These are phyloP conservation scores for Drosophila ercepeae DNA, from an alignment of 1,140 invertebrate species.

Conservation along the genomic window DNA sequence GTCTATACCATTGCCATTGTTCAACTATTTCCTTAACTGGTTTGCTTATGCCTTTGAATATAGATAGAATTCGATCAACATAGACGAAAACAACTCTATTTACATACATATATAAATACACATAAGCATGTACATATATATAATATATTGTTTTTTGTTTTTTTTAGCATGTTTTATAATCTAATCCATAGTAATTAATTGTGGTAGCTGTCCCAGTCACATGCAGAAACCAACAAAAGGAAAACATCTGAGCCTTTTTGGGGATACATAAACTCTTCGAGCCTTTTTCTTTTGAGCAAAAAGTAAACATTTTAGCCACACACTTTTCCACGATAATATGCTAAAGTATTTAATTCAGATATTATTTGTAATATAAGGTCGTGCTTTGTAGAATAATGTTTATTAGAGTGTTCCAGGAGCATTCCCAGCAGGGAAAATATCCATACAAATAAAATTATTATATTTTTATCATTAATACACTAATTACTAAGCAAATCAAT, in stretches of 20 bases:
- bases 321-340: slow-evolving; percentile 43
- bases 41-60: slow-evolving; percentile 50
- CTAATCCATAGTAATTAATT: slow-evolving; percentile 9
- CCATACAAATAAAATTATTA: slow-evolving; percentile 37
- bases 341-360: slow-evolving; percentile 65
- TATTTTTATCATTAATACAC: slow-evolving; percentile 41
- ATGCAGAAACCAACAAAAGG: slow-evolving; percentile 24
- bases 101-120: slow-evolving; percentile 69
- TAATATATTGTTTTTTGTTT: too few relatives aligned
- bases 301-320: slow-evolving; percentile 37
- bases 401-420: slow-evolving; percentile 42
- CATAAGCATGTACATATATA: slow-evolving; percentile 29
- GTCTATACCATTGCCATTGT: slow-evolving; percentile 37
- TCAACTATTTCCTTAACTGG: slow-evolving; percentile 40
- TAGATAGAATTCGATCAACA: slow-evolving; percentile 51
- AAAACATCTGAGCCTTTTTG: slow-evolving; percentile 19
- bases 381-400: slow-evolving; percentile 54
- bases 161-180: slow-evolving; percentile 18
- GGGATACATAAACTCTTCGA: slow-evolving; percentile 17
- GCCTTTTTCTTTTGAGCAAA: slow-evolving; percentile 31
- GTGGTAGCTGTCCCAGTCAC: slow-evolving; percentile 1
- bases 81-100: slow-evolving; percentile 70
- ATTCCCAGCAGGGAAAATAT: slow-evolving; percentile 41
- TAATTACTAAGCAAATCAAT: slow-evolving; percentile 65
- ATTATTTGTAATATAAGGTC: slow-evolving; percentile 44